A percentile compares a stretch with the other conserved stretches of the same genome.
phyloP scores from a whole-genome alignment of 2,888 invertebrate species.

The Chrysodeixis includens region DNA sequence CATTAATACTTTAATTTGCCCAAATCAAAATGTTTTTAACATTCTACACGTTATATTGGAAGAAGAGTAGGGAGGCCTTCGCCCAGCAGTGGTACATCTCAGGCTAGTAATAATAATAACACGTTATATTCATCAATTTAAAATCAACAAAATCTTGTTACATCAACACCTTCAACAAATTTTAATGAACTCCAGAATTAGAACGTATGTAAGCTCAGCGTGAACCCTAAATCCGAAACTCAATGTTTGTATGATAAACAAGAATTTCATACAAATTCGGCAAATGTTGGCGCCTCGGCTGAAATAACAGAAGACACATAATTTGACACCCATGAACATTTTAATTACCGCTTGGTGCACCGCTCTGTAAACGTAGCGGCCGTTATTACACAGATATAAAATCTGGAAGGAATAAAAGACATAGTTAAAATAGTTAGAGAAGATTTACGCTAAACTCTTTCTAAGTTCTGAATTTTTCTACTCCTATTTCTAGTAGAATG shows the following conservation, averaged over 20 bases:
- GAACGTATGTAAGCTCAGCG: neutral
- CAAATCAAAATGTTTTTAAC: no score
- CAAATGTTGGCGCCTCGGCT: slow-evolving; percentile 29
- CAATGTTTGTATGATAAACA: neutral
- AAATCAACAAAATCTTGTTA: neutral
- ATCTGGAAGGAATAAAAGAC: slow-evolving; percentile 42
- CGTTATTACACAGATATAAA: slow-evolving; percentile 32
- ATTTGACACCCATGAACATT: slow-evolving; percentile 67
- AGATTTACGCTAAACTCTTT: no score
- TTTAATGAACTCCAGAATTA: neutral
- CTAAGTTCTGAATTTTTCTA: no score
- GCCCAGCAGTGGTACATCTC: no score
- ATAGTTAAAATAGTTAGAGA: neutral
- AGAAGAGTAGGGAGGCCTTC: no score
- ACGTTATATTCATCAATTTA: no score
- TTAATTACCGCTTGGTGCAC: slow-evolving; percentile 66
- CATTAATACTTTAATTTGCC: no score
- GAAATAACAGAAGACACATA: slow-evolving; percentile 63
- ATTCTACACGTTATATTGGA: no score
- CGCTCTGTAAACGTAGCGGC: slow-evolving; percentile 64
- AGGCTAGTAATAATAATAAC: no score
- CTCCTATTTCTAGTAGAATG: no score
- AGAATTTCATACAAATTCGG: slow-evolving; percentile 6
- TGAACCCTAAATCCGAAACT: neutral
- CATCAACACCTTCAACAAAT: neutral